phyloP scores from a whole-genome alignment of 2,888 invertebrate species.

The Venusia cambrica region DNA sequence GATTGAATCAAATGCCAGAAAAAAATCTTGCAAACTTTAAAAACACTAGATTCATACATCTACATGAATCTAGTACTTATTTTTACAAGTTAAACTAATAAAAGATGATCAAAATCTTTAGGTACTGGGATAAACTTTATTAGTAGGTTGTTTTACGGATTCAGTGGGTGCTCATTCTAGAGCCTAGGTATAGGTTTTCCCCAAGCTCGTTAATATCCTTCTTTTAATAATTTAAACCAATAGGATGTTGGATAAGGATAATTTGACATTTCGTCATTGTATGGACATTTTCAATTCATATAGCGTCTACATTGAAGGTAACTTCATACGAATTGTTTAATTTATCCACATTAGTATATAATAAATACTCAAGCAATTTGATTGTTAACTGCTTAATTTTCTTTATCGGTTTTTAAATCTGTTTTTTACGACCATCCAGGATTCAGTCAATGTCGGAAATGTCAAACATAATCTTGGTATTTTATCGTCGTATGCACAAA shows the following conservation, averaged over 20 bases:
- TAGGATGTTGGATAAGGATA: slow-evolving; percentile 1
- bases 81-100: too few relatives aligned
- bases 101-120: too few relatives aligned
- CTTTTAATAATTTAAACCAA: too few relatives aligned
- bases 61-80: too few relatives aligned
- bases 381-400: slow-evolving; percentile 16
- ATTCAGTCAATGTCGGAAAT: slow-evolving; percentile 59
- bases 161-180: too few relatives aligned
- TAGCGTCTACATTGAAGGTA: neutral
- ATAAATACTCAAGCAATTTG: slow-evolving; percentile 8
- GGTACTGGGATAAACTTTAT: too few relatives aligned
- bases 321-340: slow-evolving; percentile 14
- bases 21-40: too few relatives aligned
- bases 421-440: slow-evolving; percentile 37
- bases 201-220: too few relatives aligned
- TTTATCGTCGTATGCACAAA: slow-evolving; percentile 61
- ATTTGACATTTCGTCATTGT: neutral
- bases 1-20: slow-evolving; percentile 8
- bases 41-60: too few relatives aligned
- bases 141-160: too few relatives aligned
- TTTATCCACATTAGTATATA: slow-evolving; percentile 11
- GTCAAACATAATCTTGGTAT: slow-evolving; percentile 58
- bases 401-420: slow-evolving; percentile 26
- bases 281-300: slow-evolving; percentile 1
- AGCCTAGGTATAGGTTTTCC: too few relatives aligned